phyloP scores from a whole-genome alignment of 2,888 invertebrate genomes.

The Pandemis heparana region DNA sequence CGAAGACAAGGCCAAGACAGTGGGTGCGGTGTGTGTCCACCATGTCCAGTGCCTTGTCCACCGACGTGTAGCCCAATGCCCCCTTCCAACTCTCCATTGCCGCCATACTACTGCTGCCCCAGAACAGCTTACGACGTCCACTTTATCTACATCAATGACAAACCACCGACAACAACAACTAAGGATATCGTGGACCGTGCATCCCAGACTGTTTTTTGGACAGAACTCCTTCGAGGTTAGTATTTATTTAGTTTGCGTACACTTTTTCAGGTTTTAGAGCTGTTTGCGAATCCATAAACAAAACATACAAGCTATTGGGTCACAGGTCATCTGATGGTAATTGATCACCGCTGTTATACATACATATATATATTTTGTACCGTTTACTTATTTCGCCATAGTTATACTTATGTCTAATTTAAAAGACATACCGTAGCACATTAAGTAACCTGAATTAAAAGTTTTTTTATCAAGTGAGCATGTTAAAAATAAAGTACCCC shows the following conservation, averaged over 20 bases:
- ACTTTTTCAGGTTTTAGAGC: background rate
- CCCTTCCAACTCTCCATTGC: conserved; percentile 47
- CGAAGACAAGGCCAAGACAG: conserved; percentile 1
- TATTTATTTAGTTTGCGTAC: background rate
- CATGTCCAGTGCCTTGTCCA: conserved; percentile 25
- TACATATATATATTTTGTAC: too few relatives aligned
- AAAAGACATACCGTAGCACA: too few relatives aligned
- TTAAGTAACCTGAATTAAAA: background rate
- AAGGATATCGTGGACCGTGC: conserved; percentile 91
- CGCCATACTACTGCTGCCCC: conserved; percentile 64
- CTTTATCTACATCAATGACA: conserved; percentile 86
- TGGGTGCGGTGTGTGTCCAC: conserved; percentile 18
- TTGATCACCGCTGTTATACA: too few relatives aligned
- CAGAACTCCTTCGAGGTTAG: conserved; percentile 90
- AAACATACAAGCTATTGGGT: too few relatives aligned
- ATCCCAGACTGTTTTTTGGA: conserved; percentile 88
- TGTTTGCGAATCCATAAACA: background rate
- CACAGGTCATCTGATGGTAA: too few relatives aligned
- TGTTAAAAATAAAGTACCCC: too few relatives aligned
- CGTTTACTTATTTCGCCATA: too few relatives aligned
- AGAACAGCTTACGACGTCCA: conserved; percentile 68
- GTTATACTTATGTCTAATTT: too few relatives aligned
- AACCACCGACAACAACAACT: conserved; percentile 85
- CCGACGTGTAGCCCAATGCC: conserved; percentile 40
- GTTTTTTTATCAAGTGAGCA: background rate